Percentiles rank a stretch among this genome's conserved stretches.
phyloP scores from a whole-genome alignment of 2,888 invertebrate genomes.

The Drosophila nigritarsus region DNA sequence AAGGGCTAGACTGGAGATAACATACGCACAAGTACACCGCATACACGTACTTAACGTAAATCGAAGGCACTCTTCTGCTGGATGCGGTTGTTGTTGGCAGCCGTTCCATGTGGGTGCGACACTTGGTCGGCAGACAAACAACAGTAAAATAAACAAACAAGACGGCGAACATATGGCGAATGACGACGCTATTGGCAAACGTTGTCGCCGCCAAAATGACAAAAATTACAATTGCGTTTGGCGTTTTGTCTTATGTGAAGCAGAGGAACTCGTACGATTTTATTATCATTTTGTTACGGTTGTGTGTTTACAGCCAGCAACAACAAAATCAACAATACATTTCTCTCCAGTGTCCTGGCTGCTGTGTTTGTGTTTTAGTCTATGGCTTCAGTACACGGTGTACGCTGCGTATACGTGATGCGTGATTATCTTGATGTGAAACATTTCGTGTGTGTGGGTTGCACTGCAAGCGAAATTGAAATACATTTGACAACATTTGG shows the following conservation, averaged over 20 bases:
- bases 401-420: constrained; percentile 70
- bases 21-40: neutral
- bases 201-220: constrained; percentile 68
- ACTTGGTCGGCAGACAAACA: constrained; percentile 50
- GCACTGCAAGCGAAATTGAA: constrained; percentile 53
- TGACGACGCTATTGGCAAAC: constrained; percentile 31
- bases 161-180: constrained; percentile 46
- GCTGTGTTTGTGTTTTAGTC: constrained; percentile 29
- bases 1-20: constrained; percentile 17
- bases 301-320: constrained; percentile 72
- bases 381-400: constrained; percentile 25
- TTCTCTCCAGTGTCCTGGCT: constrained; percentile 5
- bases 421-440: constrained; percentile 69
- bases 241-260: constrained; percentile 73
- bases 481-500: constrained; percentile 64
- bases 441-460: constrained; percentile 13
- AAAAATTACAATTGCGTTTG: constrained; percentile 73
- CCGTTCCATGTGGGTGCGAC: constrained; percentile 58
- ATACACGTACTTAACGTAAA: constrained; percentile 5
- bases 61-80: constrained; percentile 3
- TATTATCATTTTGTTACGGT: constrained; percentile 81
- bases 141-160: constrained; percentile 39
- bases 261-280: constrained; percentile 69
- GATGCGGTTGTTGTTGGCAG: constrained; percentile 9
- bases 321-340: constrained; percentile 28